A percentile compares a stretch with the other conserved stretches of the same genome.
Evolutionary conservation across 2,113 vertebrate species (phyloP).

Genomic region (Thalassoma bifasciatum): DNA sequence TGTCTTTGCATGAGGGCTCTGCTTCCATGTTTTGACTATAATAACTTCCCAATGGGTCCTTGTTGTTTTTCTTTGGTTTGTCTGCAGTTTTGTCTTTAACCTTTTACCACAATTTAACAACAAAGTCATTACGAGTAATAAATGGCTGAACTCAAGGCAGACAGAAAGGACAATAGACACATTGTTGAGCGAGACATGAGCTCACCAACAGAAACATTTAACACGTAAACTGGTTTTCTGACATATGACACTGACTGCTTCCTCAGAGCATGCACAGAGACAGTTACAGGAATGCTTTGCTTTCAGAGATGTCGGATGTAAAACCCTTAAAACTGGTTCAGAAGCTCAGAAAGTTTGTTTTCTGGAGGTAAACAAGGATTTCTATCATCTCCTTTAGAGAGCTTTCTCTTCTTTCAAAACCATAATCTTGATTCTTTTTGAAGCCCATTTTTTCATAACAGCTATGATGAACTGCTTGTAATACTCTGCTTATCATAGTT

Average conservation of each 20-base stretch:
- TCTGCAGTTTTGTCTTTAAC: slow-evolving; percentile 3
- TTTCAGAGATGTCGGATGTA: slow-evolving; percentile 1
- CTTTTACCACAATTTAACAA: slow-evolving; percentile 28
- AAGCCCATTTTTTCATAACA: not conserved
- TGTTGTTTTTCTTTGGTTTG: slow-evolving; percentile 1
- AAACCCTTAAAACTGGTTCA: not conserved
- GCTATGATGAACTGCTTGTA: no score
- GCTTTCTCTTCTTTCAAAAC: not conserved
- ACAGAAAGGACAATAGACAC: slow-evolving; percentile 39
- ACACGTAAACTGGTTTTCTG: slow-evolving; percentile 57
- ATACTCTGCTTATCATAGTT: no score
- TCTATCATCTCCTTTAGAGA: not conserved
- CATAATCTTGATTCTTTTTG: not conserved
- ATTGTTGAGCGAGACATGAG: slow-evolving; percentile 59
- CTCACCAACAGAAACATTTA: slow-evolving; percentile 45
- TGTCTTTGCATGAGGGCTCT: slow-evolving; percentile 1
- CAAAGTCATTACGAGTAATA: slow-evolving; percentile 41
- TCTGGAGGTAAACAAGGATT: not conserved
- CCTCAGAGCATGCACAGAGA: slow-evolving; percentile 8
- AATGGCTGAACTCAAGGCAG: slow-evolving; percentile 37
- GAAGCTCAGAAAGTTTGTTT: not conserved
- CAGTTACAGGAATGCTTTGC: not conserved
- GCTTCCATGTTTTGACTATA: slow-evolving; percentile 29
- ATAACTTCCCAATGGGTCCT: slow-evolving; percentile 10
- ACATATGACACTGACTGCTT: slow-evolving; percentile 47